These are phyloP conservation scores for Asobara japonica DNA, from an alignment of 1,140 invertebrate genomes.

Conservation along the genomic window DNA sequence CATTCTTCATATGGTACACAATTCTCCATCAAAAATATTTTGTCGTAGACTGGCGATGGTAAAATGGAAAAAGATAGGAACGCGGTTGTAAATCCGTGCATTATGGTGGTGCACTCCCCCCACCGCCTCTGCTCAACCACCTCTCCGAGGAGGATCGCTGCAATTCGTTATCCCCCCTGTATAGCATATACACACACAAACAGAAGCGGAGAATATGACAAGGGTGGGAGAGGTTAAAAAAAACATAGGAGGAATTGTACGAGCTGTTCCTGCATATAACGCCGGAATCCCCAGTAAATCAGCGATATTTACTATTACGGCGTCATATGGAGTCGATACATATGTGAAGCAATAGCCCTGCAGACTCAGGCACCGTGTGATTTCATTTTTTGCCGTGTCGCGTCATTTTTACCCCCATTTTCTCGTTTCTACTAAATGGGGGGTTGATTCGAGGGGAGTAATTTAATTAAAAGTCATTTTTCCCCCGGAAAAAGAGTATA, in stretches of 20 bases:
- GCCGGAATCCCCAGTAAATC: not conserved
- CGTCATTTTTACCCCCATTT: not conserved
- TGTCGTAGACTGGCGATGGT: not conserved
- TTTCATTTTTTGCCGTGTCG: not conserved
- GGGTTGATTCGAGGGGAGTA: not conserved
- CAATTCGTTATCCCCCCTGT: constrained; percentile 2
- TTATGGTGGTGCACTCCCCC: constrained; percentile 44
- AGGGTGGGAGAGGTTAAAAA: constrained; percentile 7
- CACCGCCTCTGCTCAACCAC: no score
- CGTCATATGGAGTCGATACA: not conserved
- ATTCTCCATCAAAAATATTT: constrained; percentile 26
- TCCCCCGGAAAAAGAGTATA: not conserved
- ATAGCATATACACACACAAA: not conserved
- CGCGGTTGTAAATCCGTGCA: constrained; percentile 51
- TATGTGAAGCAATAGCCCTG: not conserved
- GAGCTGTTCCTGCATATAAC: constrained; percentile 13
- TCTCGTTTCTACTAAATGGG: not conserved
- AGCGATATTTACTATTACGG: constrained; percentile 19
- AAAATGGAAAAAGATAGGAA: constrained; percentile 26
- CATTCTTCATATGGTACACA: no score
- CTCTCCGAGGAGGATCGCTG: constrained; percentile 24
- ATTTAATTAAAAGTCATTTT: not conserved
- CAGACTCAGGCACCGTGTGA: constrained; percentile 9
- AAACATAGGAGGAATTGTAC: constrained; percentile 19
- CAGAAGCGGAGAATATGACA: constrained; percentile 1